phyloP scores from a whole-genome alignment of 2,888 invertebrate genomes.

The Melieria omissa region DNA sequence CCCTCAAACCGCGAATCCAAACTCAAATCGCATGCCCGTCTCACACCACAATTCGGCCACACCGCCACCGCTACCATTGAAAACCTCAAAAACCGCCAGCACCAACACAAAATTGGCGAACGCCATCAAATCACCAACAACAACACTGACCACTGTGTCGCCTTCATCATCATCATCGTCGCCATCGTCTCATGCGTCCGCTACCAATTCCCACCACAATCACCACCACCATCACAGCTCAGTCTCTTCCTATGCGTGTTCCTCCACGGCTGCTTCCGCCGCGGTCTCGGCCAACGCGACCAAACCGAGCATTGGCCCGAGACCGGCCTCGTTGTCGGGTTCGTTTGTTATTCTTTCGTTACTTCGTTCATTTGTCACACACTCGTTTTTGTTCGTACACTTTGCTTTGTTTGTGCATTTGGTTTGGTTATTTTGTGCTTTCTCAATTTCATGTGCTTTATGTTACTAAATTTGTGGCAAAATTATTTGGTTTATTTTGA shows the following conservation, averaged over 20 bases:
- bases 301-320: conserved; percentile 66
- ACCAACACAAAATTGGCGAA: conserved; percentile 8
- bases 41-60: conserved; percentile 23
- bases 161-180: conserved; percentile 35
- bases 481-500: no score
- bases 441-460: not conserved
- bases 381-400: not conserved
- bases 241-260: conserved; percentile 45
- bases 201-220: conserved; percentile 37
- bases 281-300: conserved; percentile 41
- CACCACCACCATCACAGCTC: conserved; percentile 42
- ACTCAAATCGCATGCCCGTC: conserved; percentile 36
- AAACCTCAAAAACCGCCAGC: conserved; percentile 11
- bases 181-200: conserved; percentile 36
- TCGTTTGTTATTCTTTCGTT: conserved; percentile 54
- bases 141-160: not conserved
- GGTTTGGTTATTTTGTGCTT: conserved; percentile 9
- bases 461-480: not conserved
- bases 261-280: conserved; percentile 39
- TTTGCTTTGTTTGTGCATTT: not conserved
- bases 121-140: conserved; percentile 14
- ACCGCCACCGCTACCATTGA: conserved; percentile 19
- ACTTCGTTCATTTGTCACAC: conserved; percentile 7
- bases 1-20: conserved; percentile 14
- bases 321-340: conserved; percentile 67